Evolutionary conservation across 2,797 vertebrate genomes (phyloP).

Genomic region (Peromyscus melanophrys): DNA sequence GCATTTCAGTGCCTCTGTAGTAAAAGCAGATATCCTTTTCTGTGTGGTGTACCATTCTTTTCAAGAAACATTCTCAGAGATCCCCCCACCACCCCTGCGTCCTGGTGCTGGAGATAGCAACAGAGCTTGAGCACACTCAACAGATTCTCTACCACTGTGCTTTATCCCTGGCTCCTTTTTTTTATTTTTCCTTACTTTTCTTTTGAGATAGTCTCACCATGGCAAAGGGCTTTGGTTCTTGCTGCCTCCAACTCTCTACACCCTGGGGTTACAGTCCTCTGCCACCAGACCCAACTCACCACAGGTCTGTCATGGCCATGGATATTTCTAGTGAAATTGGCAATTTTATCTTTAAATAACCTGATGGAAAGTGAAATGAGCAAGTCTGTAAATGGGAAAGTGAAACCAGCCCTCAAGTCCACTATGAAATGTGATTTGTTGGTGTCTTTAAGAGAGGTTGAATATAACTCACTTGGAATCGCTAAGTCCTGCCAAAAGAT

Average conservation of each 20-base stretch:
- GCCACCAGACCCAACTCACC: background rate
- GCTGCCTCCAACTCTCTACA: background rate
- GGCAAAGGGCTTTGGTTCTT: background rate
- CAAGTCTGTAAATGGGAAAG: background rate
- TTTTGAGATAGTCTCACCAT: background rate
- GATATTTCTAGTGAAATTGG: conserved; percentile 15
- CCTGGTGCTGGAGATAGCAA: background rate
- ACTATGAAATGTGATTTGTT: background rate
- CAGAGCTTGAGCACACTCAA: too few relatives aligned
- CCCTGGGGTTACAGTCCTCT: background rate
- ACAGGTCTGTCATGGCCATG: background rate
- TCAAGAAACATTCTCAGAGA: background rate
- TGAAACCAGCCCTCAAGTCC: background rate
- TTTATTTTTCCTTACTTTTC: background rate
- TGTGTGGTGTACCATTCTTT: background rate
- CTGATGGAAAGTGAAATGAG: background rate
- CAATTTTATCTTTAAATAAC: background rate
- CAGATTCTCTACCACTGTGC: too few relatives aligned
- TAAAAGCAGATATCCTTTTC: background rate
- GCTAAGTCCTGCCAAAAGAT: background rate
- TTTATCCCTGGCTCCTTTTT: too few relatives aligned
- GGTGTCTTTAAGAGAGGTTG: background rate
- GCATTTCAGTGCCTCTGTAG: background rate
- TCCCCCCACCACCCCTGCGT: background rate
- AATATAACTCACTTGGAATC: background rate